Evolutionary conservation across 2,113 vertebrate species (phyloP), one percentile per base, ranked within the genome.

Genomic region (Aegypius monachus): DNA sequence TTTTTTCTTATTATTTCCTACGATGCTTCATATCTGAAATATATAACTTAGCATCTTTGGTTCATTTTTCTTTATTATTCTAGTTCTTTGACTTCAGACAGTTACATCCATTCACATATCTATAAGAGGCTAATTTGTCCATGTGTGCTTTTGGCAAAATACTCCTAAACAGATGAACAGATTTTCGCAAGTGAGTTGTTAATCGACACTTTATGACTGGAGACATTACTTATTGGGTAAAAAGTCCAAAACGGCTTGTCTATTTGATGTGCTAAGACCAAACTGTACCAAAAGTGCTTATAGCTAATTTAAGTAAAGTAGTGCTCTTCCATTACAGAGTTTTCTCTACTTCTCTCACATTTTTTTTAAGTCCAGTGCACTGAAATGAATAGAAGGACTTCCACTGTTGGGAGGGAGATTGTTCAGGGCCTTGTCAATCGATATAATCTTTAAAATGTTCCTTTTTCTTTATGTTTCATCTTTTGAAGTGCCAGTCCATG

Each of bases 61-160:
- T 72, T 84, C 26, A 66, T 84, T 91, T 74, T 94, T 79, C 52
- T 80, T 79, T 78, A 91, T 87, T 73, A 67, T 82, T 75, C 31
- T 78, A 79, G 32, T 73, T 13, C 22, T 87, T 72, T 71, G 43
- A 72, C 70, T 95, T 80, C 58, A 80, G 74, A 79, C 12, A 92
- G 58, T 40, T 73, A 23, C 32, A 71, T 66, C 29, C 20, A 73
- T 67, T 82, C 50, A 65, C 18, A 6, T 72, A 73, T 38, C 53
- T 80, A 13, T 86, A 88, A 88, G 23, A 83, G 38, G 43, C 36
- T 83, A 83, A 86, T 81, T 43, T 70, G 23, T 62, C 71, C 58
- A 26, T 90, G 43, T 79, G 78, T 94, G 58, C 34, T 65, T 93
- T 88, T 90, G 82, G 82, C 40, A 95, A 93, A 93, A 77, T 83